Conservation (phyloP, 2,113 vertebrate species). For the Burhinus bistriatus region DNA sequence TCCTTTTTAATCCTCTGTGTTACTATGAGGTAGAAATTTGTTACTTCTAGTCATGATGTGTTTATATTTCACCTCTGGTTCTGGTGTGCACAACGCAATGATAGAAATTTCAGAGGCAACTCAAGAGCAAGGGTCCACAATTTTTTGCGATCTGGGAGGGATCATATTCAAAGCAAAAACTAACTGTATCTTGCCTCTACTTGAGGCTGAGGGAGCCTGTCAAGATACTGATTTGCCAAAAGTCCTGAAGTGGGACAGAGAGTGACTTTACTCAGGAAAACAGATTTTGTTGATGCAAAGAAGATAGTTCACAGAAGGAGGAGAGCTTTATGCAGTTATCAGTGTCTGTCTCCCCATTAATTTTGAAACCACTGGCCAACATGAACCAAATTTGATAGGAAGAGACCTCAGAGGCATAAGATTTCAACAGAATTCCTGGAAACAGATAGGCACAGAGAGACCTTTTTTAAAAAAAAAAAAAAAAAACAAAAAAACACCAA, state of each 20-base stretch:
- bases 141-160: not conserved
- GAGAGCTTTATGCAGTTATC: not conserved
- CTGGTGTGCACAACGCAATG: not conserved
- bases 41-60: not conserved
- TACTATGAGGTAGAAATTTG: not conserved
- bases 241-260: not conserved
- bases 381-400: not conserved
- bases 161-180: not conserved
- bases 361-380: not conserved
- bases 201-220: not conserved
- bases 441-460: not conserved
- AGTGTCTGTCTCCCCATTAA: not conserved
- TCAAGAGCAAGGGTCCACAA: not conserved
- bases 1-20: not conserved
- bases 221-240: not conserved
- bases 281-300: not conserved
- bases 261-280: not conserved
- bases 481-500: not conserved
- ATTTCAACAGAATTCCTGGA: not conserved
- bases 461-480: not conserved
- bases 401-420: not conserved
- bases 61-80: not conserved
- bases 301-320: not conserved
- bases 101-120: not conserved
- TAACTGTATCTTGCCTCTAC: not conserved